Percentiles rank a stretch among this genome's conserved stretches.
These are phyloP conservation scores for Ranitomeya imitator DNA, from an alignment of 2,113 vertebrate genomes.

Conservation along the genomic window DNA sequence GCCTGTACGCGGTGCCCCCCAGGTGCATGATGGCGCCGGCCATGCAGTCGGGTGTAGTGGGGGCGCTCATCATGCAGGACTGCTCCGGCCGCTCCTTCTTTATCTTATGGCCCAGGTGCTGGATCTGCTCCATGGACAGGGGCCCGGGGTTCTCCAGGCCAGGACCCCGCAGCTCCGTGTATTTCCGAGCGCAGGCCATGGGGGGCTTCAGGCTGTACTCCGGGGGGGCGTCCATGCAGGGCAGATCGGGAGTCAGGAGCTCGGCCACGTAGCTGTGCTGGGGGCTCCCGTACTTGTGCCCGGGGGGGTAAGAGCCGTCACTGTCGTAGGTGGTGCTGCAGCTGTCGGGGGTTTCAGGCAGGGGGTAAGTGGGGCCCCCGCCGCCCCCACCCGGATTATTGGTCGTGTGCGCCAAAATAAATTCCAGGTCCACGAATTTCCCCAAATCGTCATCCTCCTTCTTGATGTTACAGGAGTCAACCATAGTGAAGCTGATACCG, in stretches of 20 bases:
- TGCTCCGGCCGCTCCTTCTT: constrained; percentile 81
- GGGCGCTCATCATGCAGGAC: constrained; percentile 78
- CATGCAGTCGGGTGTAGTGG: constrained; percentile 67
- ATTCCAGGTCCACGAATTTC: constrained; percentile 86
- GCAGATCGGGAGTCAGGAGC: constrained; percentile 79
- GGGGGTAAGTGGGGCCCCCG: constrained; percentile 70
- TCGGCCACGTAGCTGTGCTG: constrained; percentile 84
- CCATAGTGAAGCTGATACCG: constrained; percentile 70
- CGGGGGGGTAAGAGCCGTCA: constrained; percentile 71
- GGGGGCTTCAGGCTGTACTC: constrained; percentile 64
- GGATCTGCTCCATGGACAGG: constrained; percentile 52
- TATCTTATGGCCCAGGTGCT: constrained; percentile 76
- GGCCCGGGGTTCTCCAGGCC: constrained; percentile 60
- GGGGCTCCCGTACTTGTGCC: constrained; percentile 69
- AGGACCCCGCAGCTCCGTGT: constrained; percentile 77
- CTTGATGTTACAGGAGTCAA: constrained; percentile 68
- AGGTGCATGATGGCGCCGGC: constrained; percentile 61
- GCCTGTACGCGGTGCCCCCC: constrained; percentile 30
- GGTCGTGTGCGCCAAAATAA: constrained; percentile 84
- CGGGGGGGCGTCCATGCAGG: constrained; percentile 65
- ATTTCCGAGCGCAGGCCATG: constrained; percentile 70
- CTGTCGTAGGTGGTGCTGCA: constrained; percentile 77
- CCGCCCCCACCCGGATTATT: constrained; percentile 60
- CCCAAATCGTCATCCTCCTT: constrained; percentile 86
- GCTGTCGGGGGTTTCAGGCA: constrained; percentile 89